phyloP scores from a whole-genome alignment of 2,113 vertebrate species.

The Callocephalon fimbriatum region DNA sequence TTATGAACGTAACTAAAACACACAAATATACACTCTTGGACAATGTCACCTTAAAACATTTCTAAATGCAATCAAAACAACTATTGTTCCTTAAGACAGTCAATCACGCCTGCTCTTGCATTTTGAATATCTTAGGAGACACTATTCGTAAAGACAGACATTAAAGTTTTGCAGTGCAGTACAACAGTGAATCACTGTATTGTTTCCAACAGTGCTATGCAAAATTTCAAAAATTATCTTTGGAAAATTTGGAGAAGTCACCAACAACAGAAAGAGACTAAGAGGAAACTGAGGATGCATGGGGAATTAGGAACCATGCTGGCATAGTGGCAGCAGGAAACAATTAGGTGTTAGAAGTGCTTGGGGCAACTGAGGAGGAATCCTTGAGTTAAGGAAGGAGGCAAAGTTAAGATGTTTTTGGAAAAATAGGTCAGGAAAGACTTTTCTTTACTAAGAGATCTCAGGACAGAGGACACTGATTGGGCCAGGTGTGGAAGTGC shows the following conservation, averaged over 20 bases:
- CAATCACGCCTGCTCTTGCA: not conserved
- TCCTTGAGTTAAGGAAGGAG: not conserved
- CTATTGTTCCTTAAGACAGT: not conserved
- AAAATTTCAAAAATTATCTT: not conserved
- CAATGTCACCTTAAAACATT: not conserved
- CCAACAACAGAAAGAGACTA: not conserved
- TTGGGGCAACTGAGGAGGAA: not conserved
- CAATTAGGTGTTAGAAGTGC: not conserved
- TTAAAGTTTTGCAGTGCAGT: not conserved
- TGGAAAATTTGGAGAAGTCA: not conserved
- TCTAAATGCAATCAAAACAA: not conserved
- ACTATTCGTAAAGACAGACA: not conserved
- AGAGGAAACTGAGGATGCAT: not conserved
- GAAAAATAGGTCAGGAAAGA: not conserved
- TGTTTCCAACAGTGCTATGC: not conserved
- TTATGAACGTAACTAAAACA: not conserved
- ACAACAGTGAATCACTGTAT: not conserved
- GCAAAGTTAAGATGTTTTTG: not conserved
- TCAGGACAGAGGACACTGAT: not conserved
- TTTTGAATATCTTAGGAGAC: not conserved
- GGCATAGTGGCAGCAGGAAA: not conserved
- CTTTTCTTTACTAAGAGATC: not conserved
- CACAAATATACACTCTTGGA: not conserved
- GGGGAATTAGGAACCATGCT: not conserved
- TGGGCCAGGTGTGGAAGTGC: not conserved